Base-by-base conservation (phyloP, 2,113 vertebrate genomes). In the Aspidoscelis tigris region DNA sequence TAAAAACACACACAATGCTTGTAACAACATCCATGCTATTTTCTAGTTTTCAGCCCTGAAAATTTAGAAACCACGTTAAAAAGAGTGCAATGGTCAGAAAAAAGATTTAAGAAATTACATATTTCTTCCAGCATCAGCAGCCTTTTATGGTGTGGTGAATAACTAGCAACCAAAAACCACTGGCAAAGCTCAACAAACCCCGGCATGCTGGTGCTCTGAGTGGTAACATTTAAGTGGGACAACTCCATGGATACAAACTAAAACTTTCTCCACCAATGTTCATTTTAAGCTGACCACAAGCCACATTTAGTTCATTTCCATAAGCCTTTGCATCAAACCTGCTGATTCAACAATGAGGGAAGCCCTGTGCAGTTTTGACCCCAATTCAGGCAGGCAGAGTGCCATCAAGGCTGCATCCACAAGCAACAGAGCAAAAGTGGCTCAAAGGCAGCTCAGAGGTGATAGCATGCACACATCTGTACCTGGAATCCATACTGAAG, bases 61-160 rank as follows among this genome's bases (percentile, higher is more conserved):
- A 71, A 66, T 55, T 22, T 68, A 44, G 72, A 88, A 85, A 1
- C 53, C 81, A 66, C 10, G 72, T 72, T 71, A 33, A 50, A 50
- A 50, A 50, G n/a, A 77, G 83, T 21, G 21, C 61, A 50, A 76
- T 11, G 9, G 1, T 75, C 44, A 11, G 86, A 81, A 26, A 16
- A 79, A 86, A 68, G 68, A 78, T n/a, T 3, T 72, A 53, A 86
- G 43, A 85, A 85, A 22, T 43, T 86, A 80, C 58, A 86, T 72
- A 64, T 82, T 88, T 83, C 61, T 76, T 81, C 41, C 26, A 78
- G 65, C n/a, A 69, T 87, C 84, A 89, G 65, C 1, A 21, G 16
- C 72, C 41, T 88, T 85, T 87, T 75, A 47, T n/a, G 21, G 24
- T 89, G n/a, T 68, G 86, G 26, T 26, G 18, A 84, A 83, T 69